phyloP scores from a whole-genome alignment of 1,140 invertebrate species.

The Daktulosphaira vitifoliae region DNA sequence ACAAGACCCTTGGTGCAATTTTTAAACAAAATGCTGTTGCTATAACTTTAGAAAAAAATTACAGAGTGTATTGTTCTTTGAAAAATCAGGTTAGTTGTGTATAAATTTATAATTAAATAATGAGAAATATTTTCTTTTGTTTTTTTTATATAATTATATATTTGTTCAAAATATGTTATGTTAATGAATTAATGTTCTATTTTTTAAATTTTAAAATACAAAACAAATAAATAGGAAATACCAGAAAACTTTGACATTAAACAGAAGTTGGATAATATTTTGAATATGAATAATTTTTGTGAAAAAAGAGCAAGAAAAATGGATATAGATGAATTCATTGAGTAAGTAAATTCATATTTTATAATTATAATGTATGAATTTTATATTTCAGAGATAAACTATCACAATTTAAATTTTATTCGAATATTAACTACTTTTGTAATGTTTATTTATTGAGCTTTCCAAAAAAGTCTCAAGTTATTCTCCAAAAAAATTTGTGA shows the following conservation, averaged over 20 bases:
- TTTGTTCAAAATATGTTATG: slow-evolving; percentile 12
- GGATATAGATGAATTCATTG: slow-evolving; percentile 95
- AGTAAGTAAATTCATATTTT: slow-evolving; percentile 45
- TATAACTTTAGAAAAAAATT: slow-evolving; percentile 85
- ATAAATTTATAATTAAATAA: not conserved
- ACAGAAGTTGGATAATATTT: slow-evolving; percentile 65
- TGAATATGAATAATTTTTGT: slow-evolving; percentile 56
- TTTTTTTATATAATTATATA: not conserved
- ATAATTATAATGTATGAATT: no score
- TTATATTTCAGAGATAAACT: no score
- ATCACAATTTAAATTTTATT: no score
- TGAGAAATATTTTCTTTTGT: not conserved
- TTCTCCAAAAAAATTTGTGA: no score
- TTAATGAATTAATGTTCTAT: no score
- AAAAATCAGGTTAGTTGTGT: slow-evolving; percentile 65
- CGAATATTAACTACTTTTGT: no score
- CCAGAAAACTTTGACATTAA: slow-evolving; percentile 80
- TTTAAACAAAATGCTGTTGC: slow-evolving; percentile 79
- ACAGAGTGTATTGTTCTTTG: slow-evolving; percentile 74
- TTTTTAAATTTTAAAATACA: no score
- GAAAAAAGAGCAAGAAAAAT: slow-evolving; percentile 82
- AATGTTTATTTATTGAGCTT: no score
- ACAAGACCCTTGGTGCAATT: slow-evolving; percentile 78
- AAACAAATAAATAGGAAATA: no score
- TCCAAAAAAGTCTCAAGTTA: no score